phyloP scores from a whole-genome alignment of 2,888 invertebrate genomes.

The Lasioglossum malachurum region DNA sequence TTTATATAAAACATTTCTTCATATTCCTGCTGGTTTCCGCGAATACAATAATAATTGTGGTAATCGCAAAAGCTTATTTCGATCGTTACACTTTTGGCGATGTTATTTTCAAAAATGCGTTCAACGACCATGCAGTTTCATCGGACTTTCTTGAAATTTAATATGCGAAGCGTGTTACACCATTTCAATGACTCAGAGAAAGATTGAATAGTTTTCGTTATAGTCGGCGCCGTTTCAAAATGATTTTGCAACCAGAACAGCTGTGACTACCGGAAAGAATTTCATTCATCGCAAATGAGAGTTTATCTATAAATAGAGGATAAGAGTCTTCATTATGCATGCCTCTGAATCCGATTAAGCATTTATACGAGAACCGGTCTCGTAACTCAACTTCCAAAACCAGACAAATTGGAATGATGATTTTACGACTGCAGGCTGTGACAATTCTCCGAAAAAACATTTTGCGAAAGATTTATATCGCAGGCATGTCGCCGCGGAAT shows the following conservation, averaged over 20 bases:
- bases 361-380: not conserved
- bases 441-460: not conserved
- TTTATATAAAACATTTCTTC: no score
- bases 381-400: not conserved
- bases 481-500: no score
- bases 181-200: slow-evolving; percentile 28
- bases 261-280: not conserved
- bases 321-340: not conserved
- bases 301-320: slow-evolving; percentile 14
- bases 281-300: slow-evolving; percentile 11
- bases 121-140: not conserved
- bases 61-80: no score
- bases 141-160: not conserved
- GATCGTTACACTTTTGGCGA: no score
- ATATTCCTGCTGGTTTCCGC: no score
- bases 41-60: no score
- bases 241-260: not conserved
- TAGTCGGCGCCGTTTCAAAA: slow-evolving; percentile 15
- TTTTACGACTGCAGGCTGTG: not conserved
- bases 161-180: not conserved
- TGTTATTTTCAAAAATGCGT: not conserved
- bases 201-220: not conserved
- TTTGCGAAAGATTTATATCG: not conserved
- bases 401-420: slow-evolving; percentile 1
- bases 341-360: not conserved